phyloP scores from a whole-genome alignment of 1,140 invertebrate genomes.

The Solen grandis region DNA sequence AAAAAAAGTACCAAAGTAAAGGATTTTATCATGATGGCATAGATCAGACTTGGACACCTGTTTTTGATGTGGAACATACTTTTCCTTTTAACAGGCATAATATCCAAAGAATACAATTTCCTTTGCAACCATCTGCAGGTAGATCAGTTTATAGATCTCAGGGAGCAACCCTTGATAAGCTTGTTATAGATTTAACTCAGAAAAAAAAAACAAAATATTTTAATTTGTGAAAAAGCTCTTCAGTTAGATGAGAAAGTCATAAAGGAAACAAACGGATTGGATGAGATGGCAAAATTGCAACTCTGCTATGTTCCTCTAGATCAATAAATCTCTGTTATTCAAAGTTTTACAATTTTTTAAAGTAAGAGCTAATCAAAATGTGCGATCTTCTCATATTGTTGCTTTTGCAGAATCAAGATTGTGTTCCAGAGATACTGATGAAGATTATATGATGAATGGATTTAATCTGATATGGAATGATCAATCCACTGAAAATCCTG shows the following conservation, averaged over 20 bases:
- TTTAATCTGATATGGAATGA: conserved; percentile 16
- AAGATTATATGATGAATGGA: conserved; percentile 18
- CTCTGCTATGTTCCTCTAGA: conserved; percentile 25
- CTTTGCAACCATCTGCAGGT: conserved; percentile 7
- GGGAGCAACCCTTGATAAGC: conserved; percentile 17
- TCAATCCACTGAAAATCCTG: neutral
- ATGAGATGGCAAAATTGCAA: conserved; percentile 11
- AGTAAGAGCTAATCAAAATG: neutral
- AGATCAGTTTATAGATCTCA: conserved; percentile 21
- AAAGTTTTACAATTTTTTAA: conserved; percentile 6
- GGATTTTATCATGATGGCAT: conserved; percentile 16
- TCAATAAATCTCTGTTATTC: conserved; percentile 17
- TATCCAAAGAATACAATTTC: conserved; percentile 30
- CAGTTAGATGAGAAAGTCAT: conserved; percentile 11
- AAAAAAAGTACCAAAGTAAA: no score
- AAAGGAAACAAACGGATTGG: conserved; percentile 20
- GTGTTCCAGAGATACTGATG: conserved; percentile 6
- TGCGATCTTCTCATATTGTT: conserved; percentile 7
- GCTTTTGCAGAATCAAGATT: conserved; percentile 35
- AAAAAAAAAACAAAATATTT: conserved; percentile 15
- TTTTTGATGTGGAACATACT: conserved; percentile 16
- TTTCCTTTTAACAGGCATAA: neutral
- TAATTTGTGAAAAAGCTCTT: conserved; percentile 8
- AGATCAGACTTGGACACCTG: conserved; percentile 31
- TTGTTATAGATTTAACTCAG: conserved; percentile 19